Evolutionary conservation across 1,140 invertebrate species (phyloP), one percentile per base, ranked within the genome.

Genomic region (Macrostomum lignano): DNA sequence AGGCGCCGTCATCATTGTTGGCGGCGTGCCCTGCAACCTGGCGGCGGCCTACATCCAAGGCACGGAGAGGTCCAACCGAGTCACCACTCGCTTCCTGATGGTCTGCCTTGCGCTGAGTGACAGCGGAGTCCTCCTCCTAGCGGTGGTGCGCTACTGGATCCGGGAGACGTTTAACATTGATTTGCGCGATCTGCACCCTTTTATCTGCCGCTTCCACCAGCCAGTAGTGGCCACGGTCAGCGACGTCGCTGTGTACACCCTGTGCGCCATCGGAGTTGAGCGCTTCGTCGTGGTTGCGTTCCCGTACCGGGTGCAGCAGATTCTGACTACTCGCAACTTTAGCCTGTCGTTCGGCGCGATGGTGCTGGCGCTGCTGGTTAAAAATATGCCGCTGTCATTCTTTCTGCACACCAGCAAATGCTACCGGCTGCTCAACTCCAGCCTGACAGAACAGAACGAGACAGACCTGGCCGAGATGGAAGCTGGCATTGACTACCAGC

Each of bases 331-430:
- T 9, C 3, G 15, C 15, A 17, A 15, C 19, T 14, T 14, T 5
- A 28, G 15, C 14, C 3, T 28, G 5, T 14, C 14, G 19, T 28
- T 28, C 19, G 15, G 14, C 15, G 3, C 19, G 15, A 17, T 14
- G 26, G 9, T 28, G 7, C 15, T 28, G 7, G 15, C 14, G 7
- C 3, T 28, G 19, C 15, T 28, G 15, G 15, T 28, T 7, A 28
- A 28, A 28, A 28, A 28, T 17, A 28, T 14, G 15, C n/a, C n/a
- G n/a, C n/a, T n/a, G n/a, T n/a, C n/a, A n/a, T 28, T 28, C 9
- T 17, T 28, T 5, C 14, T 14, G 5, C 15, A 28, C 15, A 28
- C 15, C 9, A 28, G 3, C 19, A 15, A 17, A 15, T 15, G 15
- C 19, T 3, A 15, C 15, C 19, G 19, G 15, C 19, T 28, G 19